These are phyloP conservation scores for Orbicella faveolata DNA, from an alignment of 64 coral and sea anemone species.

Conservation along the genomic window DNA sequence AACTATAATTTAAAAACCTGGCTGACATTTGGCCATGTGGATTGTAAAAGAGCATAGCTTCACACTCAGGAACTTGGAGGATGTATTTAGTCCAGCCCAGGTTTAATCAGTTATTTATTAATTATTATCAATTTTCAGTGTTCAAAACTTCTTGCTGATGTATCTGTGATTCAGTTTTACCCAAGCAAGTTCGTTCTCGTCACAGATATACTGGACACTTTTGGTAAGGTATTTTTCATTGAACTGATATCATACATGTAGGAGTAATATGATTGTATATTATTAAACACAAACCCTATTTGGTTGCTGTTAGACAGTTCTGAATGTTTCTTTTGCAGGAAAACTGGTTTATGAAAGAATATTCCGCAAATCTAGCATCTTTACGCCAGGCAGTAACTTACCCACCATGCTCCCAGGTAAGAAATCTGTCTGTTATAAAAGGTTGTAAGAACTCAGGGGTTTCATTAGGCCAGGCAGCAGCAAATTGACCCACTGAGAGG, in stretches of 20 bases:
- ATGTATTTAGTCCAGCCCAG: no score
- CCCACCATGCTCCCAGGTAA: slow-evolving; percentile 93
- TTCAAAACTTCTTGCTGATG: slow-evolving; percentile 92
- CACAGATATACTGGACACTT: slow-evolving; percentile 96
- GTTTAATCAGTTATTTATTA: no score
- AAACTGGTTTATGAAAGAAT: slow-evolving; percentile 94
- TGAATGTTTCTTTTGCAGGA: slow-evolving; percentile 47
- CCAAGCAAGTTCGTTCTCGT: slow-evolving; percentile 99
- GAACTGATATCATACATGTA: not conserved
- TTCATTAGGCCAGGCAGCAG: no score
- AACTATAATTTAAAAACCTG: no score
- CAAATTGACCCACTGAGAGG: no score
- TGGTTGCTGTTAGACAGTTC: not conserved
- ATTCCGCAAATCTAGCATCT: slow-evolving; percentile 77
- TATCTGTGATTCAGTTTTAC: slow-evolving; percentile 93
- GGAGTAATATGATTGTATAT: no score
- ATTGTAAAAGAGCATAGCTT: no score
- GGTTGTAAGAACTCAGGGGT: no score
- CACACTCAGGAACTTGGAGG: no score
- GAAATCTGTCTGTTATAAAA: not conserved
- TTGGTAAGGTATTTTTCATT: slow-evolving; percentile 69
- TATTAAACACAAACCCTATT: not conserved
- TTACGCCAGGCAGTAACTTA: slow-evolving; percentile 87
- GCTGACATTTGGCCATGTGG: no score
- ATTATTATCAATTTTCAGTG: slow-evolving; percentile 49